These are phyloP conservation scores for Pasiphila rectangulata DNA, from an alignment of 2,888 invertebrate species.

Conservation along the genomic window DNA sequence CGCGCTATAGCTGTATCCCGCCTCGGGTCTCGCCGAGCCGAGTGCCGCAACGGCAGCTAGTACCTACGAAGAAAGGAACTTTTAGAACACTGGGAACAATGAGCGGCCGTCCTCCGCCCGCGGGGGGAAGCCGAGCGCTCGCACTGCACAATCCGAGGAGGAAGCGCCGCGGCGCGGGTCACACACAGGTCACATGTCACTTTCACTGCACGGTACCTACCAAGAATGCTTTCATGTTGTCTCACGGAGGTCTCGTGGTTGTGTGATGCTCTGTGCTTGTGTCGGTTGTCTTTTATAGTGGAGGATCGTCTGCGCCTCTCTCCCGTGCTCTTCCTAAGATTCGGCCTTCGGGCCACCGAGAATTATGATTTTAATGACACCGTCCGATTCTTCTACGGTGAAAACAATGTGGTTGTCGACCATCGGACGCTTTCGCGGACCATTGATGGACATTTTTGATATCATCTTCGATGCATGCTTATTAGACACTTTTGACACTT, in stretches of 20 bases:
- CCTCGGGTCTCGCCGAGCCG: slow-evolving; percentile 82
- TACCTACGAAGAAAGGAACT: slow-evolving; percentile 57
- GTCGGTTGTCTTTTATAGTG: slow-evolving; percentile 68
- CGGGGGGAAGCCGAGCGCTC: slow-evolving; percentile 47
- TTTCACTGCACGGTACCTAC: slow-evolving; percentile 78
- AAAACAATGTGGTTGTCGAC: slow-evolving; percentile 72
- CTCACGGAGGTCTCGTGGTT: slow-evolving; percentile 75
- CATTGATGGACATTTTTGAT: slow-evolving; percentile 30
- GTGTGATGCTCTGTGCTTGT: slow-evolving; percentile 72
- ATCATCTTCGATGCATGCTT: slow-evolving; percentile 1
- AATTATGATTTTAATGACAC: slow-evolving; percentile 80
- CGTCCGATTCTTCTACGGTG: slow-evolving; percentile 73
- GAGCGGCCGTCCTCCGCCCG: slow-evolving; percentile 29
- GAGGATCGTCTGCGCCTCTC: slow-evolving; percentile 69
- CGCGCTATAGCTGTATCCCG: slow-evolving; percentile 81
- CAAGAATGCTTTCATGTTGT: slow-evolving; percentile 81
- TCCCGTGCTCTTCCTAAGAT: slow-evolving; percentile 78
- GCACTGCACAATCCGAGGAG: slow-evolving; percentile 58
- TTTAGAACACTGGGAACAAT: slow-evolving; percentile 41
- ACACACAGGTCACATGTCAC: slow-evolving; percentile 72
- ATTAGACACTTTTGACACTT: slow-evolving; percentile 12
- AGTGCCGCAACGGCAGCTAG: slow-evolving; percentile 79
- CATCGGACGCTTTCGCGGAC: slow-evolving; percentile 62
- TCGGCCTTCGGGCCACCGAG: slow-evolving; percentile 78
- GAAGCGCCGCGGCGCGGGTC: slow-evolving; percentile 61